phyloP scores from a whole-genome alignment of 2,797 vertebrate genomes.

The Anabacerthia variegaticeps region DNA sequence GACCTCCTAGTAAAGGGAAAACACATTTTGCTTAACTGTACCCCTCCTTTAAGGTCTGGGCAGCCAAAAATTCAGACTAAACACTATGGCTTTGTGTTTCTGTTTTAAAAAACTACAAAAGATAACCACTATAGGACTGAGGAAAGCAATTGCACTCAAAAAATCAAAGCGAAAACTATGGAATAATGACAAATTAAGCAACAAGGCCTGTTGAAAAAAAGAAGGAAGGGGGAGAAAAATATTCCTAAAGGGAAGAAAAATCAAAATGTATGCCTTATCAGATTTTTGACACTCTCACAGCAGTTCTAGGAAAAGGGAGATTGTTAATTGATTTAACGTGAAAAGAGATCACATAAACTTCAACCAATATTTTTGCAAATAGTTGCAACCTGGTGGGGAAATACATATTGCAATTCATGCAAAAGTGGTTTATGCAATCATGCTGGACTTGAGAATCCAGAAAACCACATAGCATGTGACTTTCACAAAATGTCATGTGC shows the following conservation, averaged over 20 bases:
- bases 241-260: neutral
- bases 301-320: neutral
- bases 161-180: neutral
- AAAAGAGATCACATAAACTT: neutral
- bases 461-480: neutral
- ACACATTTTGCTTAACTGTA: neutral
- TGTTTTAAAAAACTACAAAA: neutral
- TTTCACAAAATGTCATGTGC: neutral
- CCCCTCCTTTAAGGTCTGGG: neutral
- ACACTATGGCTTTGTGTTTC: neutral
- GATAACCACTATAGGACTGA: neutral
- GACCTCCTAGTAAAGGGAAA: neutral
- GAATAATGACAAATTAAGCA: neutral
- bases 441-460: neutral
- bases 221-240: neutral
- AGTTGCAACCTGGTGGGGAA: neutral
- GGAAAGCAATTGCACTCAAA: neutral
- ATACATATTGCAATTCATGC: neutral
- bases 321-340: neutral
- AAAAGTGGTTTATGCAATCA: neutral
- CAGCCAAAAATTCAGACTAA: neutral
- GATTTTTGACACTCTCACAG: neutral
- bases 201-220: neutral
- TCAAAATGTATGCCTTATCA: neutral
- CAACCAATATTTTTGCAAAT: neutral